A percentile compares a stretch with the other conserved stretches of the same genome.
These are phyloP conservation scores for Hirudo medicinalis DNA, from an alignment of 1,140 invertebrate genomes.

Conservation along the genomic window DNA sequence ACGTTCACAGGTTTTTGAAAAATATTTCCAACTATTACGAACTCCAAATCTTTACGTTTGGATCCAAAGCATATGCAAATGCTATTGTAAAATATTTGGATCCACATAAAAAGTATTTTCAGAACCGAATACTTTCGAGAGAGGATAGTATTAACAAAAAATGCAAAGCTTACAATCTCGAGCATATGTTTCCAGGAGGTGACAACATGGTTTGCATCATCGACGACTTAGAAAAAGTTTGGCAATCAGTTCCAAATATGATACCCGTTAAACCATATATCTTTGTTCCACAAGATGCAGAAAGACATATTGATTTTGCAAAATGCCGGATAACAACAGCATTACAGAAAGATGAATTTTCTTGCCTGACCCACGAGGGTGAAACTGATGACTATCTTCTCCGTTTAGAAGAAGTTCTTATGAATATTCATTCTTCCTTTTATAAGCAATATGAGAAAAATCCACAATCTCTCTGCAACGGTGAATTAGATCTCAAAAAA, in stretches of 20 bases:
- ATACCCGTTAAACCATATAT: slow-evolving; percentile 95
- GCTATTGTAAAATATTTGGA: slow-evolving; percentile 78
- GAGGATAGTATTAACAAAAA: slow-evolving; percentile 93
- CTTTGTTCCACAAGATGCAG: slow-evolving; percentile 93
- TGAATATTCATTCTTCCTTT: slow-evolving; percentile 70
- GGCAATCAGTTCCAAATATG: slow-evolving; percentile 85
- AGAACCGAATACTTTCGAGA: slow-evolving; percentile 87
- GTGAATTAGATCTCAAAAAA: slow-evolving; percentile 56
- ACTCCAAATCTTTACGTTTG: slow-evolving; percentile 96
- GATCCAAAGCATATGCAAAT: slow-evolving; percentile 88
- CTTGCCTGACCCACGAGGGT: background rate
- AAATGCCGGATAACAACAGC: background rate
- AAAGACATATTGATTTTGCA: slow-evolving; percentile 50
- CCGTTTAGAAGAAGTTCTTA: slow-evolving; percentile 75
- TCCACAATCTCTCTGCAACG: slow-evolving; percentile 22
- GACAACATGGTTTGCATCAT: slow-evolving; percentile 97
- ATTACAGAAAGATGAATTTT: background rate
- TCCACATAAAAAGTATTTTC: slow-evolving; percentile 73
- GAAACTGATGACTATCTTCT: slow-evolving; percentile 88
- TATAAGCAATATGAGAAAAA: slow-evolving; percentile 59
- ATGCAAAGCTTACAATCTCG: slow-evolving; percentile 91
- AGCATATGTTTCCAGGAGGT: slow-evolving; percentile 92
- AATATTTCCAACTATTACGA: slow-evolving; percentile 77
- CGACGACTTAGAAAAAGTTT: slow-evolving; percentile 96
- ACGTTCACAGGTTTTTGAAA: slow-evolving; percentile 69